phyloP scores from a whole-genome alignment of 2,888 invertebrate species.

The Tenthredo amoena region DNA sequence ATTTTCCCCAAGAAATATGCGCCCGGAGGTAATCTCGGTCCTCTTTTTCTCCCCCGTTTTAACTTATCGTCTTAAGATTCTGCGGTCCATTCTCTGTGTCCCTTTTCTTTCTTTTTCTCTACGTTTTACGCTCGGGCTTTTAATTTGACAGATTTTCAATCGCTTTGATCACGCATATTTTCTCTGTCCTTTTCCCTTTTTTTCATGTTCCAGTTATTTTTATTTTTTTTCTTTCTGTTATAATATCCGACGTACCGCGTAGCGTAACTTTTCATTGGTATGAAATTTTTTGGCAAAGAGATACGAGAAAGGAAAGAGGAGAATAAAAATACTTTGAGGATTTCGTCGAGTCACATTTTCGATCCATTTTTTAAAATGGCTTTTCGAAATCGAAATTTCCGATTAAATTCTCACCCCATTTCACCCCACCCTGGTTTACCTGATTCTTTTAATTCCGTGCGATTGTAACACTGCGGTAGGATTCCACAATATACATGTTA shows the following conservation, averaged over 20 bases:
- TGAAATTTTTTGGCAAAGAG: constrained; percentile 1
- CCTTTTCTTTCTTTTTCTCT: not conserved
- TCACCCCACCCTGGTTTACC: not conserved
- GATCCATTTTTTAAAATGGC: not conserved
- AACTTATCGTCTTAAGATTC: constrained; percentile 41
- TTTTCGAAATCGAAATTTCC: not conserved
- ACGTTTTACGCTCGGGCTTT: constrained; percentile 12
- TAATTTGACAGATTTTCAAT: constrained; percentile 36
- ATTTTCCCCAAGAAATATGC: not conserved
- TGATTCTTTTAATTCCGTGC: not conserved
- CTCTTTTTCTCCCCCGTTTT: constrained; percentile 2
- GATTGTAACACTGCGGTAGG: not conserved
- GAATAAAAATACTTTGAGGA: not conserved
- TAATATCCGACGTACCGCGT: not conserved
- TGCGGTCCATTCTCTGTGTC: constrained; percentile 20
- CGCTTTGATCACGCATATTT: constrained; percentile 44
- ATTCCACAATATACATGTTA: not conserved
- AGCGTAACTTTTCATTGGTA: constrained; percentile 20
- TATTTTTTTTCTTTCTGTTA: not conserved
- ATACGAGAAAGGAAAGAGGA: not conserved
- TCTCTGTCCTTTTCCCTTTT: not conserved
- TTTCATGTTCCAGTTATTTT: not conserved
- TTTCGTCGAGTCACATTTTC: not conserved
- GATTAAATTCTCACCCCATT: not conserved
- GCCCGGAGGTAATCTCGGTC: constrained; percentile 27